A percentile compares a stretch with the other conserved stretches of the same genome.
These are phyloP conservation scores for Dexiosoma caninum DNA, from an alignment of 2,888 invertebrate genomes.

Conservation along the genomic window DNA sequence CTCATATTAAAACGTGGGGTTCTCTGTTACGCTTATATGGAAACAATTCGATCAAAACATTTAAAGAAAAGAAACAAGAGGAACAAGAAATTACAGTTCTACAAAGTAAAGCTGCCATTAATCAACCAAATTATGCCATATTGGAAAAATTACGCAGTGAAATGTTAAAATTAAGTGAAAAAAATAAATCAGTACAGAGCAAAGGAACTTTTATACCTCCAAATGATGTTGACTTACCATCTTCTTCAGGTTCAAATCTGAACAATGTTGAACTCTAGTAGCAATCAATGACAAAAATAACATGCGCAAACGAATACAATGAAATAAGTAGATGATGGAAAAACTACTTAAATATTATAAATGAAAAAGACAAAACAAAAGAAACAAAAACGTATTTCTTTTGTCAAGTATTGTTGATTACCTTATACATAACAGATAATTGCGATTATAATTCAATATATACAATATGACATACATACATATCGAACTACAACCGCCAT, in stretches of 20 bases:
- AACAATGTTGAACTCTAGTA: constrained; percentile 86
- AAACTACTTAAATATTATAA: not conserved
- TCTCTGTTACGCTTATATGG: constrained; percentile 95
- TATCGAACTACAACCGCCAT: no score
- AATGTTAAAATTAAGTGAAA: constrained; percentile 86
- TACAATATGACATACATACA: no score
- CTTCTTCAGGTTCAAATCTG: constrained; percentile 86
- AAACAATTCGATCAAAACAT: constrained; percentile 91
- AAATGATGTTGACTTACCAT: constrained; percentile 82
- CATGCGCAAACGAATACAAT: not conserved
- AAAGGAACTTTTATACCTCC: constrained; percentile 84
- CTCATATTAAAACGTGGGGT: constrained; percentile 96
- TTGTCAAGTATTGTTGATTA: not conserved
- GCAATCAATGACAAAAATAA: constrained; percentile 37
- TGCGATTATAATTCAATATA: no score
- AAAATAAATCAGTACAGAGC: constrained; percentile 81
- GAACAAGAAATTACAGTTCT: constrained; percentile 94
- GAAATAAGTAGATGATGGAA: not conserved
- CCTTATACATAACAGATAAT: no score
- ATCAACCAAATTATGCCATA: constrained; percentile 94
- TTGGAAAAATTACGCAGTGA: constrained; percentile 89
- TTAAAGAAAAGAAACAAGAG: constrained; percentile 93
- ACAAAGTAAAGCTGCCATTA: constrained; percentile 91
- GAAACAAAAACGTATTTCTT: not conserved
- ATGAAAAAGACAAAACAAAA: constrained; percentile 8